Evolutionary conservation across 1,140 invertebrate genomes (phyloP), one percentile per base, ranked within the genome.

Genomic region (Drosophila bocki): DNA sequence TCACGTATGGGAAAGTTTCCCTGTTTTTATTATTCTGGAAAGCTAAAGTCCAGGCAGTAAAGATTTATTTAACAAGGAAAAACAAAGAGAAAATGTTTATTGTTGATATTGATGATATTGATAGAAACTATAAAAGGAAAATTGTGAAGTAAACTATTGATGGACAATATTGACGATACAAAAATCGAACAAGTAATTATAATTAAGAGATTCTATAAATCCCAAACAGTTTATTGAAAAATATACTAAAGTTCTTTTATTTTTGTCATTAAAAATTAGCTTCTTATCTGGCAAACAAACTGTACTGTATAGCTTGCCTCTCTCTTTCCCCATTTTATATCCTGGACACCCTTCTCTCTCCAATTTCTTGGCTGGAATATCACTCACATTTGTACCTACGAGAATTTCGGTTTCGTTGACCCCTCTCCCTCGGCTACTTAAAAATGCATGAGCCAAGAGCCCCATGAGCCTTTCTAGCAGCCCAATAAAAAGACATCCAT

Each of bases 401-500:
- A 7, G n/a, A 15, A 29, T 42, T 53, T 67, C 44, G 41, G 47
- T 80, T 62, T 42, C 69, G 29, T 80, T 68, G 39, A 60, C 53
- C 39, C 22, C 22, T 6, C 26, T 29, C 26, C 5, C 17, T 13
- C 13, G 41, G 41, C 61, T 71, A 76, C 75, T 86, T 87, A 82
- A 80, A 86, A 82, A 86, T 86, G 75, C 81, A 86, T 86, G 82
- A 87, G 75, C 19, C 67, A 48, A 79, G 22, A 22, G 41, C 62
- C 61, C 67, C 79, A 60, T 76, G 71, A 65, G 63, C 41, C 60
- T 71, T 69, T 44, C 15, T 37, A 39, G 44, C 48, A 62, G 70
- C 70, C 62, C 59, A 82, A 82, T 72, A 86, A 79, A 82, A 87
- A 48, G 63, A 51, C 83, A 80, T 86, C 60, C 67, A 77, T 86